These are phyloP conservation scores for Mythimna vitellina DNA, from an alignment of 2,888 invertebrate species.

Conservation along the genomic window DNA sequence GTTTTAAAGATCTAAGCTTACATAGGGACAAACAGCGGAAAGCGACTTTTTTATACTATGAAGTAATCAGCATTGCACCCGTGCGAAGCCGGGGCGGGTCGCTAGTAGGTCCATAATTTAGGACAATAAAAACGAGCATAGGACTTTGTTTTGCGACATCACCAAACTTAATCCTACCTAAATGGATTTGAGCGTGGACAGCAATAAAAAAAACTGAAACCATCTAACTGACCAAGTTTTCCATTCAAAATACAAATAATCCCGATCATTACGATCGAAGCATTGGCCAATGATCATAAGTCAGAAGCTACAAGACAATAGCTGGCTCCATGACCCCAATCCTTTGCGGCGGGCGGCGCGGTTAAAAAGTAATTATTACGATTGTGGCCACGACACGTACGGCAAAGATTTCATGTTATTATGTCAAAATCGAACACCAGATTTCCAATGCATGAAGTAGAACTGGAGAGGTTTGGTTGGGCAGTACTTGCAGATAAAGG, in stretches of 20 bases:
- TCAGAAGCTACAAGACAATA: slow-evolving; percentile 65
- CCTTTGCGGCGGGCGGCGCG: slow-evolving; percentile 61
- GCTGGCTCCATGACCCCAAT: slow-evolving; percentile 64
- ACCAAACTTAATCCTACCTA: not conserved
- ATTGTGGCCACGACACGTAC: slow-evolving; percentile 57
- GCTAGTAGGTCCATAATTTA: slow-evolving; percentile 24
- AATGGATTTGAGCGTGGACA: not conserved
- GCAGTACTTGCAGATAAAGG: slow-evolving; percentile 3
- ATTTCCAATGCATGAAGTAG: slow-evolving; percentile 29
- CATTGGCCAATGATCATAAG: slow-evolving; percentile 64
- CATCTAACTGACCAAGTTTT: not conserved
- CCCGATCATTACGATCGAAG: slow-evolving; percentile 44
- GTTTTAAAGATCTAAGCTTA: too few species aligned
- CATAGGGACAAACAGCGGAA: too few species aligned
- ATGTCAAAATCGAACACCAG: slow-evolving; percentile 46
- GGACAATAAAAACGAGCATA: slow-evolving; percentile 2
- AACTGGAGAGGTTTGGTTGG: slow-evolving; percentile 36
- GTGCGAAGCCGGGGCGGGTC: too few species aligned
- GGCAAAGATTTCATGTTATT: slow-evolving; percentile 48
- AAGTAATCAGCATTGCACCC: too few species aligned
- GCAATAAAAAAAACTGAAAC: slow-evolving; percentile 10
- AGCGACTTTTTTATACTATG: too few species aligned
- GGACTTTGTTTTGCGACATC: not conserved
- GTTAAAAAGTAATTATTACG: slow-evolving; percentile 67
- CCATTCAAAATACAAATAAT: slow-evolving; percentile 36